A percentile compares a stretch with the other conserved stretches of the same genome.
These are phyloP conservation scores for Thomomys bottae DNA, from an alignment of 2,113 vertebrate genomes.

Conservation along the genomic window DNA sequence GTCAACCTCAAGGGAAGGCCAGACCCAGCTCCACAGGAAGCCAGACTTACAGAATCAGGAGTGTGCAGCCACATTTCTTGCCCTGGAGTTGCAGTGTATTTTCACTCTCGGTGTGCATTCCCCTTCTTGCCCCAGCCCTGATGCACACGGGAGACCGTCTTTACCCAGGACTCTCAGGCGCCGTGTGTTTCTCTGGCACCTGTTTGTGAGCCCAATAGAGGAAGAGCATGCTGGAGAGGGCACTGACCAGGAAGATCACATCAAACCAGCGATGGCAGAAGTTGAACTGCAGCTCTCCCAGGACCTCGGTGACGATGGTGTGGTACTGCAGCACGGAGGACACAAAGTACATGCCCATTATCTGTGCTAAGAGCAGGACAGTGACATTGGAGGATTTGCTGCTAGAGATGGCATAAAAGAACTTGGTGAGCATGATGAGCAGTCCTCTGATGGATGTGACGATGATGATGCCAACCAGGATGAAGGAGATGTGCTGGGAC, in stretches of 20 bases:
- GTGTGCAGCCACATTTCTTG: neutral
- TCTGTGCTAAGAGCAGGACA: conserved; percentile 98
- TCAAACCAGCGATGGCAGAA: conserved; percentile 99
- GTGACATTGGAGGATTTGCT: conserved; percentile 99
- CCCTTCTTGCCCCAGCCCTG: neutral
- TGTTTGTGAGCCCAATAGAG: conserved; percentile 99
- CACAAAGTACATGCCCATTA: conserved; percentile 99
- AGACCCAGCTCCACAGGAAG: neutral
- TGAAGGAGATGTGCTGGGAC: conserved; percentile 99
- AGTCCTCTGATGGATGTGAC: conserved; percentile 98
- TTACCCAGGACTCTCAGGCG: conserved; percentile 75
- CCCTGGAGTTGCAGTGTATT: neutral
- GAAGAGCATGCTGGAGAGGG: conserved; percentile 98
- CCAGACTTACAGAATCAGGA: neutral
- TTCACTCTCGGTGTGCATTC: neutral
- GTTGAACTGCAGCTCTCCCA: conserved; percentile 98
- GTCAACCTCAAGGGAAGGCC: neutral
- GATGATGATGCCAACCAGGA: conserved; percentile 98
- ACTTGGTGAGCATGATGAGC: conserved; percentile 99
- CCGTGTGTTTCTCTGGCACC: conserved; percentile 97
- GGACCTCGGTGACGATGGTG: conserved; percentile 95
- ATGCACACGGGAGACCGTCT: neutral
- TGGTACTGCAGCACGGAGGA: conserved; percentile 97
- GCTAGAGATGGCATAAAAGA: conserved; percentile 99
- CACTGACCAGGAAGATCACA: conserved; percentile 98